These are phyloP conservation scores for Hylaea fasciaria DNA, from an alignment of 2,888 invertebrate species.

Conservation along the genomic window DNA sequence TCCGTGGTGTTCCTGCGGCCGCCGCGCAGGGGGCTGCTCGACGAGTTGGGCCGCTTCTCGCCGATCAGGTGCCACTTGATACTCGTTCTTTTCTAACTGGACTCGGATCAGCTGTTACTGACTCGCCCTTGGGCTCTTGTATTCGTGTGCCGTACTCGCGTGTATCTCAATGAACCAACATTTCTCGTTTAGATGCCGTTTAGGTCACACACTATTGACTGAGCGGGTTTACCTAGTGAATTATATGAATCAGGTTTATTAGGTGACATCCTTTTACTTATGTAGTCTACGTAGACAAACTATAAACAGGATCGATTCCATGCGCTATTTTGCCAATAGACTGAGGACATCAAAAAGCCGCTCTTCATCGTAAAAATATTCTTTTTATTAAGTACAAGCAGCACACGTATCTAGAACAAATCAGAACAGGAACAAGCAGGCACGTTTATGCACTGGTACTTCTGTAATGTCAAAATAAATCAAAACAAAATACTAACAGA, in stretches of 20 bases:
- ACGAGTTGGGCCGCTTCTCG: slow-evolving; percentile 81
- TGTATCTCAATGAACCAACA: slow-evolving; percentile 27
- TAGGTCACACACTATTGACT: slow-evolving; percentile 27
- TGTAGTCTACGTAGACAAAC: background rate
- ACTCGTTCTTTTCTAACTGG: slow-evolving; percentile 83
- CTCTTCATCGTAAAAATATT: too few relatives aligned
- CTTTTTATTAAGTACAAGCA: too few relatives aligned
- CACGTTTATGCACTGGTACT: slow-evolving; percentile 10
- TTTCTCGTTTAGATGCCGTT: slow-evolving; percentile 30
- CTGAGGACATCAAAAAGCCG: too few relatives aligned
- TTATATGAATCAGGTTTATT: slow-evolving; percentile 20
- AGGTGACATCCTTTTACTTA: slow-evolving; percentile 2
- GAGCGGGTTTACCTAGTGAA: slow-evolving; percentile 12
- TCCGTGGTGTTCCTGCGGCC: slow-evolving; percentile 62
- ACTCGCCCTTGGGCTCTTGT: slow-evolving; percentile 59
- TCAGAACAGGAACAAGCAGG: background rate
- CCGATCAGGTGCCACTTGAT: slow-evolving; percentile 80
- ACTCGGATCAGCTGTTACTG: slow-evolving; percentile 79
- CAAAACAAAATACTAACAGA: too few relatives aligned
- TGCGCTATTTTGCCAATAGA: too few relatives aligned
- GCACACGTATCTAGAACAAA: background rate
- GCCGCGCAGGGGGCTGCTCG: slow-evolving; percentile 68
- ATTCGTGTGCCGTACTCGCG: slow-evolving; percentile 38
- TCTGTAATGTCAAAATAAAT: too few relatives aligned
- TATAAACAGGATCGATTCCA: too few relatives aligned